Conservation (phyloP, 92 coral and sea anemone genomes). For the Porites evermanni region DNA sequence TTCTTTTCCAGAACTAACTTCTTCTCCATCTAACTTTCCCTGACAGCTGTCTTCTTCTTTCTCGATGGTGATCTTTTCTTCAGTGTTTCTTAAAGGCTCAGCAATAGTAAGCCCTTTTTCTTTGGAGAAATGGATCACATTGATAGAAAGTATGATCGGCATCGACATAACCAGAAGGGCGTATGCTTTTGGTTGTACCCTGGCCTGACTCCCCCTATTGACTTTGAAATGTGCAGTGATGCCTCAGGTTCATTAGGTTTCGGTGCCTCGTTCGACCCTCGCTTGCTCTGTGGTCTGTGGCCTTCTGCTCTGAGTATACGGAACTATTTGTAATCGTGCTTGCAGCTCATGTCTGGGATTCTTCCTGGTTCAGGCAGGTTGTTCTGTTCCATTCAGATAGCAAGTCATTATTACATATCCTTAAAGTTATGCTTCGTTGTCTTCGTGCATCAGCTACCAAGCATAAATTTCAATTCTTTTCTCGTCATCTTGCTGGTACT, state of each 20-base stretch:
- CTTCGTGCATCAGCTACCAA: background rate
- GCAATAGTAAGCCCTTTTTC: background rate
- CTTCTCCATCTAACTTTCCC: conserved; percentile 43
- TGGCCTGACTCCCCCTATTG: background rate
- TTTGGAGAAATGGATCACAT: background rate
- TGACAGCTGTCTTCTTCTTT: conserved; percentile 9
- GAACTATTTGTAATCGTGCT: background rate
- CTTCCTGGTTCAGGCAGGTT: background rate
- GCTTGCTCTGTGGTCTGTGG: background rate
- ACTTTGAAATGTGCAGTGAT: background rate
- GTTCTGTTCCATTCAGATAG: background rate
- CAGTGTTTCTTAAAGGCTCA: background rate
- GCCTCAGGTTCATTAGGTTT: background rate
- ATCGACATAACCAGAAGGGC: background rate
- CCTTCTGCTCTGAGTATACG: background rate
- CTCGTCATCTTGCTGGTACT: background rate
- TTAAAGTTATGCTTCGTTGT: background rate
- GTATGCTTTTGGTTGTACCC: background rate
- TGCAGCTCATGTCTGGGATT: background rate
- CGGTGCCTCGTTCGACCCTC: background rate
- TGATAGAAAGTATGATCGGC: no score
- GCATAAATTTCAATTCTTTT: background rate
- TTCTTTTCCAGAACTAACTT: conserved; percentile 60
- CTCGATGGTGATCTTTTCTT: background rate
- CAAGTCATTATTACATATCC: background rate